phyloP scores from a whole-genome alignment of 1,140 invertebrate genomes.

The Neodiprion fabricii region DNA sequence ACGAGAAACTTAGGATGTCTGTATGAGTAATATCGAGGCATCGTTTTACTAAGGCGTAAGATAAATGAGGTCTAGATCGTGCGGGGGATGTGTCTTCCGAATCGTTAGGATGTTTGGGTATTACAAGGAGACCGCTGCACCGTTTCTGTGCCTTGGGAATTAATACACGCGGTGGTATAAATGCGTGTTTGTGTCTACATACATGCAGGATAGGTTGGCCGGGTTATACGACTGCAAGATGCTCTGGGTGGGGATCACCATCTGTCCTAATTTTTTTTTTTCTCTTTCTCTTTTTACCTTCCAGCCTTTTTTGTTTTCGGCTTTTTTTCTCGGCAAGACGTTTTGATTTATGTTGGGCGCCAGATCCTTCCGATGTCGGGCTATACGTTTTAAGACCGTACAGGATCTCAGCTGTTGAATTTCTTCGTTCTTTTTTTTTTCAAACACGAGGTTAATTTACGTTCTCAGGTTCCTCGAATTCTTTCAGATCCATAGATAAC shows the following conservation, averaged over 20 bases:
- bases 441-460: not conserved
- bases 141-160: not conserved
- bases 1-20: too few species aligned
- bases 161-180: not conserved
- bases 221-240: conserved; percentile 9
- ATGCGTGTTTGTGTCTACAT: not conserved
- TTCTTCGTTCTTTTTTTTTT: not conserved
- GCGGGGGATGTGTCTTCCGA: not conserved
- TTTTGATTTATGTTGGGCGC: conserved; percentile 14
- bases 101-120: not conserved
- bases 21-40: too few species aligned
- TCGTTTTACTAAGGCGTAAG: too few species aligned
- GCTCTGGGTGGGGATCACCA: conserved; percentile 4
- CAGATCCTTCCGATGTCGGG: conserved; percentile 13
- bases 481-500: not conserved
- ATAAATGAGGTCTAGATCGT: too few species aligned
- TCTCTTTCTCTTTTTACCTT: not conserved
- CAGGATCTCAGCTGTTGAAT: conserved; percentile 6
- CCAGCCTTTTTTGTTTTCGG: not conserved
- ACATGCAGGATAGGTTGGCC: not conserved
- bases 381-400: not conserved
- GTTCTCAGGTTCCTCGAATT: not conserved
- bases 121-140: not conserved
- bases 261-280: conserved; percentile 13
- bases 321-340: not conserved